These are phyloP conservation scores for Nymphalis c-album DNA, from an alignment of 2,888 invertebrate genomes.

Conservation along the genomic window DNA sequence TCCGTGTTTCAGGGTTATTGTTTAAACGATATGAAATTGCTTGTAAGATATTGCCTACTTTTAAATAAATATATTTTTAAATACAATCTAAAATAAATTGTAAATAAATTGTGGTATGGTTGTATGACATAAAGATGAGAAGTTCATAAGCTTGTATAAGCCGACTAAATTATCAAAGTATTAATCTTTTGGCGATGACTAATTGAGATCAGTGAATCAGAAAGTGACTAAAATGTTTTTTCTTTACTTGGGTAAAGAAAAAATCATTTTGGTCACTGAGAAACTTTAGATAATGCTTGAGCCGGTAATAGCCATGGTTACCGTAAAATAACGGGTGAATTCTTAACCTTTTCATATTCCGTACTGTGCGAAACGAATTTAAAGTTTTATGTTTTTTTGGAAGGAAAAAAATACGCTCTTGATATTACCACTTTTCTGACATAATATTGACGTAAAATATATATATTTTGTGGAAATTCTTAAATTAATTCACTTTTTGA, in stretches of 20 bases:
- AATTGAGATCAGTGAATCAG: conserved; percentile 27
- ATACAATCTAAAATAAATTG: background rate
- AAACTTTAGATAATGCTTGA: conserved; percentile 35
- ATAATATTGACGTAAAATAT: conserved; percentile 7
- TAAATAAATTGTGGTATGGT: background rate
- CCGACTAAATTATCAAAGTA: background rate
- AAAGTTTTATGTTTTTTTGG: conserved; percentile 33
- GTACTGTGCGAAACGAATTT: conserved; percentile 45
- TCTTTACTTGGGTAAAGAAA: conserved; percentile 45
- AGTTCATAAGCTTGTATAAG: background rate
- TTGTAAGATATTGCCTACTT: no score
- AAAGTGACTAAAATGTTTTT: no score
- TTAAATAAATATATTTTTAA: background rate
- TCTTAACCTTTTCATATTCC: conserved; percentile 57
- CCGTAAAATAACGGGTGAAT: conserved; percentile 61
- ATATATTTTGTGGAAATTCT: background rate
- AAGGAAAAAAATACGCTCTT: conserved; percentile 16
- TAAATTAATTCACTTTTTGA: background rate
- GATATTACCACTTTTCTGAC: conserved; percentile 19
- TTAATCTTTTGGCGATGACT: conserved; percentile 18
- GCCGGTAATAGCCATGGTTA: conserved; percentile 45
- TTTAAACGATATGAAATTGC: no score
- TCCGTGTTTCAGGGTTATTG: no score
- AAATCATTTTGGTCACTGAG: conserved; percentile 42
- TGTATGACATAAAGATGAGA: background rate